Percentiles rank a stretch among this genome's conserved stretches.
Evolutionary conservation across 1,140 invertebrate species (phyloP).

Genomic region (Aethina tumida): DNA sequence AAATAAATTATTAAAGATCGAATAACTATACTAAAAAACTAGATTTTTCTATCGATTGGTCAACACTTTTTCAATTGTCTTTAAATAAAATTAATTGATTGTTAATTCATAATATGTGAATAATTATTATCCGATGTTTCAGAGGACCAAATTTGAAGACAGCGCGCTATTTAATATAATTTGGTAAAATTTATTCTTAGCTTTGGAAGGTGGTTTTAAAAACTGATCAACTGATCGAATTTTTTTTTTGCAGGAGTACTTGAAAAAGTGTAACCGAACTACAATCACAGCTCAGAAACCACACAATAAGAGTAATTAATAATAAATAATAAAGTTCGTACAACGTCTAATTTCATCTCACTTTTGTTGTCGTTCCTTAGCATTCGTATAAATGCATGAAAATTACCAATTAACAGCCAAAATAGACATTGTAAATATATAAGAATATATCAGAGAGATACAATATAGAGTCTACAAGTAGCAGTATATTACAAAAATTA

Average conservation of each 20-base stretch:
- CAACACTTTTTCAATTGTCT: conserved; percentile 20
- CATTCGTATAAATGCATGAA: conserved; percentile 31
- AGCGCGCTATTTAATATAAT: no score
- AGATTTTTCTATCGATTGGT: conserved; percentile 22
- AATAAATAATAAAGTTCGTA: conserved; percentile 26
- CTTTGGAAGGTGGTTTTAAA: no score
- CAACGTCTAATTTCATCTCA: conserved; percentile 36
- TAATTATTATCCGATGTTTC: no score
- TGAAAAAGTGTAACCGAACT: conserved; percentile 25
- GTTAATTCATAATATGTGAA: no score
- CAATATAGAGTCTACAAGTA: conserved; percentile 12
- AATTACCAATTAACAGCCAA: conserved; percentile 31
- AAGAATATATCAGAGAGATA: conserved; percentile 16
- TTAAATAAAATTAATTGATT: no score
- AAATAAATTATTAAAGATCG: conserved; percentile 10
- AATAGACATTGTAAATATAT: conserved; percentile 27
- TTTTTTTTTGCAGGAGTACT: not conserved
- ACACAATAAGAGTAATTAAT: conserved; percentile 18
- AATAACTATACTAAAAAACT: conserved; percentile 20
- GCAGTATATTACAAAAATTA: conserved; percentile 12
- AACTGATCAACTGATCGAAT: no score
- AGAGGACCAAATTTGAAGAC: no score
- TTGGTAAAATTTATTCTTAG: no score
- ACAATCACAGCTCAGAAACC: conserved; percentile 32
- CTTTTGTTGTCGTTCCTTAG: conserved; percentile 37